These are phyloP conservation scores for Diachasmimorpha longicaudata DNA, from an alignment of 1,140 invertebrate genomes.

Conservation along the genomic window DNA sequence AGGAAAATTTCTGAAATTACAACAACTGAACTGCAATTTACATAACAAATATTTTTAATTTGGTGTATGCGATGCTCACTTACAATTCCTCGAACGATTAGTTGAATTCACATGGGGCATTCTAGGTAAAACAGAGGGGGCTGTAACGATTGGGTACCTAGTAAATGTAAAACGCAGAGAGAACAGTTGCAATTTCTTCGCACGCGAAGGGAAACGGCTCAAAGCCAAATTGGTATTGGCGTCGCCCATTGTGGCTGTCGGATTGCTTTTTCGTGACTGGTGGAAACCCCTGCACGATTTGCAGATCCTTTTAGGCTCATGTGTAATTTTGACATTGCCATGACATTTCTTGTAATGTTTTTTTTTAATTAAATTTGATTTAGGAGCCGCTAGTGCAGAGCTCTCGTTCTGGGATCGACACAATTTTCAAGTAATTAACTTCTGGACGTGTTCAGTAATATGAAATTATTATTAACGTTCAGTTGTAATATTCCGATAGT, in stretches of 20 bases:
- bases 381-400: too few species aligned
- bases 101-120: not conserved
- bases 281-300: not conserved
- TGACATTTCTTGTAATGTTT: not conserved
- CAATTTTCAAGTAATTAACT: too few species aligned
- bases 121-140: not conserved
- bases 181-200: not conserved
- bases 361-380: not conserved
- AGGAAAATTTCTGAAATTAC: too few species aligned
- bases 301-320: not conserved
- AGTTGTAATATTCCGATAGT: too few species aligned
- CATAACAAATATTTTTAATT: not conserved
- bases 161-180: not conserved
- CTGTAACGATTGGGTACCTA: not conserved
- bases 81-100: not conserved
- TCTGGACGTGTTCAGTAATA: too few species aligned
- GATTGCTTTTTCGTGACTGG: not conserved
- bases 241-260: not conserved
- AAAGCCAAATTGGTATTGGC: not conserved
- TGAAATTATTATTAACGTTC: too few species aligned
- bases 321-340: not conserved
- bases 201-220: not conserved
- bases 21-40: not conserved
- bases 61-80: not conserved
- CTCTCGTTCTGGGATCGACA: too few species aligned